Evolutionary conservation across 2,113 vertebrate species (phyloP).

Genomic region (Nymphicus hollandicus): DNA sequence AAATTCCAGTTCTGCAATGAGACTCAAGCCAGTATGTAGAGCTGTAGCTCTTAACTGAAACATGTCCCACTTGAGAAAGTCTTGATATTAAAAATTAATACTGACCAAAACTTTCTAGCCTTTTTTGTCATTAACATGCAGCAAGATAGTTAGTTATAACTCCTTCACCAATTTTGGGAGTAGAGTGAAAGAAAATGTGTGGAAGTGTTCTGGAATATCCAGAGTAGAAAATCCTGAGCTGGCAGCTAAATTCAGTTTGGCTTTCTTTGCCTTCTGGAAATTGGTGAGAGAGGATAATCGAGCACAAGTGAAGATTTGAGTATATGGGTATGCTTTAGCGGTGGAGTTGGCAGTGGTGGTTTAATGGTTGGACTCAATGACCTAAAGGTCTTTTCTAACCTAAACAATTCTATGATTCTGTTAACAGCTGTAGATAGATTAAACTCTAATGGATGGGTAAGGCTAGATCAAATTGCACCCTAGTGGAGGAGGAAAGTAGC

Average conservation of each 20-base stretch:
- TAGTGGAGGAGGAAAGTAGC: background rate
- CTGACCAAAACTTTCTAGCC: background rate
- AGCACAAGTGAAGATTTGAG: background rate
- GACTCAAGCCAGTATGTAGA: background rate
- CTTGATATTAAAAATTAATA: background rate
- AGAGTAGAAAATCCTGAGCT: background rate
- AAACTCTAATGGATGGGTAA: background rate
- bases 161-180: background rate
- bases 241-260: background rate
- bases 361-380: background rate
- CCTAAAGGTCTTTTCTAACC: background rate
- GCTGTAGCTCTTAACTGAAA: background rate
- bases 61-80: background rate
- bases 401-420: background rate
- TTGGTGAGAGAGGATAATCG: background rate
- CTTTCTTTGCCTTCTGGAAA: background rate
- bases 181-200: background rate
- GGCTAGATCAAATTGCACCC: background rate
- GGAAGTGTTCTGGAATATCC: background rate
- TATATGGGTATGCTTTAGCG: no score
- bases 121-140: background rate
- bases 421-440: background rate
- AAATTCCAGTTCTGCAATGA: background rate
- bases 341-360: background rate
- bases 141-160: background rate